These are phyloP conservation scores for Pseudorectes ferrugineus DNA, from an alignment of 2,113 vertebrate species.

Conservation along the genomic window DNA sequence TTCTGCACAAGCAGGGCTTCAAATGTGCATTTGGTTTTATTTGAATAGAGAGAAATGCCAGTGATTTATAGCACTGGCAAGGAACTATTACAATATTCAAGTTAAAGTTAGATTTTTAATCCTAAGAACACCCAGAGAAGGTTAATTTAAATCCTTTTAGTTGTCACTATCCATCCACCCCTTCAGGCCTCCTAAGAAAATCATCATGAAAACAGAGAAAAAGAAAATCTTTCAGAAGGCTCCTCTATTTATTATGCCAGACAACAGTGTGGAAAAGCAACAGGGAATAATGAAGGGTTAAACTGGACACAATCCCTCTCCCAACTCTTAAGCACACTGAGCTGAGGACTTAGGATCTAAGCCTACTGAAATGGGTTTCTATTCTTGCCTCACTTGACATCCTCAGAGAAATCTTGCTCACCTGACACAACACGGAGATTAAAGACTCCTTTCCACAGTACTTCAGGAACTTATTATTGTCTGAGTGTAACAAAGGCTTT, in stretches of 20 bases:
- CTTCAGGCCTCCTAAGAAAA: neutral
- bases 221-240: neutral
- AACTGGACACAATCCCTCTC: conserved; percentile 20
- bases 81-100: neutral
- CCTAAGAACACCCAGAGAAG: neutral
- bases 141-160: neutral
- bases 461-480: neutral
- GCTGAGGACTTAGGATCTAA: conserved; percentile 59
- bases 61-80: neutral
- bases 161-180: neutral
- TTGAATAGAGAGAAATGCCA: neutral
- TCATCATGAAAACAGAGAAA: neutral
- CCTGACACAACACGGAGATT: conserved; percentile 1
- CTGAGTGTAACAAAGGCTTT: neutral
- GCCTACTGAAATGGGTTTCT: conserved; percentile 61
- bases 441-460: neutral
- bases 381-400: conserved; percentile 56
- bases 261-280: neutral
- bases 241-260: neutral
- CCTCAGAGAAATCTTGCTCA: conserved; percentile 28
- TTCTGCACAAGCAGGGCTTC: neutral
- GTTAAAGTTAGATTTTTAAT: neutral
- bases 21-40: neutral
- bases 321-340: conserved; percentile 18
- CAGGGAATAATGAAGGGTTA: conserved; percentile 9